Evolutionary conservation across 2,113 vertebrate genomes (phyloP), one percentile per base, ranked within the genome.

Genomic region (Dipodomys spectabilis): DNA sequence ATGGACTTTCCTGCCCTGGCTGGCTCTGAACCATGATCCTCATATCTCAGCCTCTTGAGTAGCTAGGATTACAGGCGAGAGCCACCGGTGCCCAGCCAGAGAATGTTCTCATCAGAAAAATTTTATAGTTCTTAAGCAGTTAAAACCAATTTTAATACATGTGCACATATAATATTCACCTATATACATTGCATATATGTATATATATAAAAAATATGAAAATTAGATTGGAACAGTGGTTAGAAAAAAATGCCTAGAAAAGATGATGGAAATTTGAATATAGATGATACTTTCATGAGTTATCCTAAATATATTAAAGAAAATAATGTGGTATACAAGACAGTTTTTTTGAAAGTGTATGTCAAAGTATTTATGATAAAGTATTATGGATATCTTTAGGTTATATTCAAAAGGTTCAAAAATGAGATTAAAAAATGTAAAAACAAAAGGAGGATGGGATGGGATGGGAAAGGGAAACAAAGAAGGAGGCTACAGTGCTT

Each of bases 301-400:
- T 57, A 57, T 57, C 0, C 53, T 57, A 57, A 57, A 57, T 57
- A 57, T 57, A 53, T 53, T 53, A 10, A 39, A 39, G 8, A 53
- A 53, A 53, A 53, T 53, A 53, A 6, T 32, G 2, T 89, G 4
- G 5, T 20, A 80, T 39, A 1, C 19, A 67, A 20, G 19, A 18
- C 12, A 7, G 7, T 57, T 64, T 62, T 67, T 68, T 57, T 27
- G 11, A 30, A 75, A 2, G 44, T 60, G 2, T 9, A 90, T 83
- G 30, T 1, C 91, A 9, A 90, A 90, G 90, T 90, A 90, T 65
- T 83, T 94, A 25, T 32, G 49, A 4, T 49, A 28, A 90, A 64
- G 8, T 64, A 20, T 67, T 32, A 79, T 74, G 7, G 15, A 2
- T 69, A 13, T 79, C 27, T 15, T 57, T 13, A 57, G 53, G 53